phyloP scores from a whole-genome alignment of 2,888 invertebrate species.

The Mimachlamys varia region DNA sequence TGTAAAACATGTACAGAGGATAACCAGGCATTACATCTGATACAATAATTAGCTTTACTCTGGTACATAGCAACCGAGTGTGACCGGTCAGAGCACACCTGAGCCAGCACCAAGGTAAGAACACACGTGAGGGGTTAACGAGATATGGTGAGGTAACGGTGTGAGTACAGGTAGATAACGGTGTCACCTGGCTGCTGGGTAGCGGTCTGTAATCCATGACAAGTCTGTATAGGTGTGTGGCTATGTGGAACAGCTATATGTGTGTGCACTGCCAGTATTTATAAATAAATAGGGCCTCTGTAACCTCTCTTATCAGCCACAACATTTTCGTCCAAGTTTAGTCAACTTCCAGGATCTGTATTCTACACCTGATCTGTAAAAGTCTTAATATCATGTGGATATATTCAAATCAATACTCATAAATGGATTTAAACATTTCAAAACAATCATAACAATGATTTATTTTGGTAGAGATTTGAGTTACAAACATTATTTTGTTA shows the following conservation, averaged over 20 bases:
- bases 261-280: slow-evolving; percentile 19
- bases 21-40: slow-evolving; percentile 4
- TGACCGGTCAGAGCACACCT: slow-evolving; percentile 31
- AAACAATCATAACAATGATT: not conserved
- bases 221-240: slow-evolving; percentile 17
- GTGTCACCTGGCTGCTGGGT: slow-evolving; percentile 36
- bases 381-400: not conserved
- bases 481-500: not conserved
- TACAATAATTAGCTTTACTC: slow-evolving; percentile 8
- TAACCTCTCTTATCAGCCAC: slow-evolving; percentile 19
- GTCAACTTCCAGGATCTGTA: not conserved
- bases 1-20: not conserved
- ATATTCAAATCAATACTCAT: not conserved
- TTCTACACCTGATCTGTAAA: not conserved
- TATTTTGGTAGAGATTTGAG: not conserved
- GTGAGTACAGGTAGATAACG: slow-evolving; percentile 31
- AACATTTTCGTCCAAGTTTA: not conserved
- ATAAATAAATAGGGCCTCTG: slow-evolving; percentile 31
- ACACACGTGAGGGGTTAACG: slow-evolving; percentile 31
- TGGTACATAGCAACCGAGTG: slow-evolving; percentile 20
- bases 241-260: slow-evolving; percentile 34
- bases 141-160: slow-evolving; percentile 4
- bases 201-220: slow-evolving; percentile 22
- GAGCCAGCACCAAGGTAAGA: slow-evolving; percentile 23
- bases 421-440: not conserved